Percentiles rank a stretch among this genome's conserved stretches.
Conservation (phyloP, 2,888 invertebrate species). For the Trissoscelio sp. region DNA sequence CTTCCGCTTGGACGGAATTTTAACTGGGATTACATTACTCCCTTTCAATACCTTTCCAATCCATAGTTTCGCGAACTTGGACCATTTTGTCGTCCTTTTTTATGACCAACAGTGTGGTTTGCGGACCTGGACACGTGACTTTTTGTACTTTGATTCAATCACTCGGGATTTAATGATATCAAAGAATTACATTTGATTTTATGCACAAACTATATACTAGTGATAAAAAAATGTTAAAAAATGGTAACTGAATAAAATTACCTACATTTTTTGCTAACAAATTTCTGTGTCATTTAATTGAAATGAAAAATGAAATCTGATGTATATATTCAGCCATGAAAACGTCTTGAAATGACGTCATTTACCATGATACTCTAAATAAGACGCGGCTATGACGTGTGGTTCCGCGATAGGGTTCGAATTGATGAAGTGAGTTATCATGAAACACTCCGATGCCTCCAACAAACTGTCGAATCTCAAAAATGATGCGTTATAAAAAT, state of each 20-base stretch:
- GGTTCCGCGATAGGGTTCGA: slow-evolving; percentile 56
- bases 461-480: slow-evolving; percentile 13
- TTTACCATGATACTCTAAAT: slow-evolving; percentile 24
- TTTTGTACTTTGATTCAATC: background rate
- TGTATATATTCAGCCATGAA: slow-evolving; percentile 7
- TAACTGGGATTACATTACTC: slow-evolving; percentile 26
- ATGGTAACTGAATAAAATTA: too few species aligned
- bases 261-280: too few species aligned
- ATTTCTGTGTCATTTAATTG: too few species aligned
- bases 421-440: slow-evolving; percentile 57
- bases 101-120: background rate
- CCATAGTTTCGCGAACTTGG: slow-evolving; percentile 15
- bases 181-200: background rate
- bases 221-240: too few species aligned
- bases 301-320: background rate
- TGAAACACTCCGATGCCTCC: slow-evolving; percentile 38
- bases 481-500: background rate
- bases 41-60: slow-evolving; percentile 18
- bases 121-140: background rate
- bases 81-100: background rate
- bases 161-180: background rate
- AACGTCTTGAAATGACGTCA: slow-evolving; percentile 7
- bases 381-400: slow-evolving; percentile 49
- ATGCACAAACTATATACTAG: too few species aligned
- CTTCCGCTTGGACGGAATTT: slow-evolving; percentile 6